Evolutionary conservation across 2,113 vertebrate species (phyloP), one percentile per base, ranked within the genome.

Genomic region (Elephas maximus): DNA sequence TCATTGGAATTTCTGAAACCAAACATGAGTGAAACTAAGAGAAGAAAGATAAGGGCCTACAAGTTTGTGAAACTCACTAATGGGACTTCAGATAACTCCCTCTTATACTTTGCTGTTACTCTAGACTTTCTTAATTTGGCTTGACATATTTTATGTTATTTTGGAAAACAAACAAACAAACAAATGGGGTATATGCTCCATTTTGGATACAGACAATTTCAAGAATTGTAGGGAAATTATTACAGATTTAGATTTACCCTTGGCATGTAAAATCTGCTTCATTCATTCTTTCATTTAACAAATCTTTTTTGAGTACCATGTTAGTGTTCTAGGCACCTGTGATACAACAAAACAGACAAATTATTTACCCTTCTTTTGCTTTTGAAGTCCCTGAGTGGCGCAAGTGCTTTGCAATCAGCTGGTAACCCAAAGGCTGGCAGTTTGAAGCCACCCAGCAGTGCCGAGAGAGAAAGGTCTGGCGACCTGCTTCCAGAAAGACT

Each of bases 11-110:
- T 80, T 93, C 79, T 87, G 96, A 95, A 98, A 97, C 83, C 67
- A 33, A 89, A 89, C 41, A 82, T 57, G 23, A 89, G 9, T 53
- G 97, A 97, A 97, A 97, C 94, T 30, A 45, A 57, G 33, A 17
- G 41, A 73, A 45, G 24, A 73, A 74, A 89, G 96, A 96, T 94
- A 96, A 96, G 91, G 20, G 21, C 45, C 83, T 9, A 2, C 0
- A 5, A 73, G 60, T 84, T 85, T 74, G 20, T 51, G 88, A 96
- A 92, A 94, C 82, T 76, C 44, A 41, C 81, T 57, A 33, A 63
- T 62, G 51, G 14, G 53, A 33, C 57, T 91, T 76, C 67, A 84
- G 73, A 85, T 63, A 53, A 76, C 6, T 71, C 51, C 60, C 41
- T 60, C 44, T 37, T 37, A 41, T 26, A 62, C 33, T 79, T 60